A percentile compares a stretch with the other conserved stretches of the same genome.
These are phyloP conservation scores for Notolabrus celidotus DNA, from an alignment of 2,797 vertebrate genomes.

Conservation along the genomic window DNA sequence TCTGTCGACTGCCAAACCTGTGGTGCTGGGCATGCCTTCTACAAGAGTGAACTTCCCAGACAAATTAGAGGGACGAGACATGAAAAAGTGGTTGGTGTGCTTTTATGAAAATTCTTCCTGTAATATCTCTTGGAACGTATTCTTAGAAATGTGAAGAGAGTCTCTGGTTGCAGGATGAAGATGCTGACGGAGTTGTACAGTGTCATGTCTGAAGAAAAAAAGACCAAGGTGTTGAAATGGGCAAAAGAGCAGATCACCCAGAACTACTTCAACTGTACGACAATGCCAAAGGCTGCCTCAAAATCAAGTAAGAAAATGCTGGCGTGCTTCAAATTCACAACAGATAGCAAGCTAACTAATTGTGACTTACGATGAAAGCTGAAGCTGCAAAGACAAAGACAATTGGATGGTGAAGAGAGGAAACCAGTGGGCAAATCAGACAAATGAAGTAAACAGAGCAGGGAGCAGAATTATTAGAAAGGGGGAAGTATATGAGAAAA, in stretches of 20 bases:
- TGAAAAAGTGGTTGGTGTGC: slow-evolving; percentile 72
- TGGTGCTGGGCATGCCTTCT: slow-evolving; percentile 37
- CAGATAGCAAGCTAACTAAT: neutral
- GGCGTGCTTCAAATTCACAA: neutral
- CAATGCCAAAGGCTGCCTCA: neutral
- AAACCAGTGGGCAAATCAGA: too few species aligned
- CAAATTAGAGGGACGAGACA: neutral
- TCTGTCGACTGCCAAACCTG: slow-evolving; percentile 65
- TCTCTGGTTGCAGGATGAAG: slow-evolving; percentile 71
- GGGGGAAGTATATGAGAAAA: too few species aligned
- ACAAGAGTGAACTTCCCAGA: slow-evolving; percentile 55
- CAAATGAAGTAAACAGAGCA: too few species aligned
- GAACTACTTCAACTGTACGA: slow-evolving; percentile 69
- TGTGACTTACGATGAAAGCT: too few species aligned
- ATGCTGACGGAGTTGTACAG: slow-evolving; percentile 60
- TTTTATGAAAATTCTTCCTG: neutral
- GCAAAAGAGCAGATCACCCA: slow-evolving; percentile 67
- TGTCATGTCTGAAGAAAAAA: slow-evolving; percentile 58
- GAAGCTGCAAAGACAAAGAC: too few species aligned
- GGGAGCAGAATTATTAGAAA: too few species aligned
- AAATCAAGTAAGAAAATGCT: slow-evolving; percentile 27
- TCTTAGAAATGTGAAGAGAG: neutral
- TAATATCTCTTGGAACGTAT: neutral
- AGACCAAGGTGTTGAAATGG: slow-evolving; percentile 67
- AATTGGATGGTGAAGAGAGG: too few species aligned